Evolutionary conservation across 2,797 vertebrate genomes (phyloP).

Genomic region (Neosilurus mollespiculum): DNA sequence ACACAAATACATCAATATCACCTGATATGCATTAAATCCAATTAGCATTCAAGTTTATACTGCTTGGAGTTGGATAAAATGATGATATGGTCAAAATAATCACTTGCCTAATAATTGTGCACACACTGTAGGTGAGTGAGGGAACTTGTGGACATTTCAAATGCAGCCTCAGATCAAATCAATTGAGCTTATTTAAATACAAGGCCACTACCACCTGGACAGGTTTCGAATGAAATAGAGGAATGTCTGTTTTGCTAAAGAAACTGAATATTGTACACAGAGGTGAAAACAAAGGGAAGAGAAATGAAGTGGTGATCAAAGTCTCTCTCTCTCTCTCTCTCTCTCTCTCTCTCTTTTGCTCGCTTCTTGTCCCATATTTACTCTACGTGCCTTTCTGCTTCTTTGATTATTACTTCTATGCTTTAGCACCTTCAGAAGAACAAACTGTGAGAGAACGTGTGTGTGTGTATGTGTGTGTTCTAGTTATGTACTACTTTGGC

Average conservation of each 20-base stretch:
- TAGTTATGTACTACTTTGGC: neutral
- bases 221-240: neutral
- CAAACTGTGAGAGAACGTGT: neutral
- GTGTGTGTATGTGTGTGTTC: neutral
- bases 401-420: neutral
- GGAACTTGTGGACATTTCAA: too few relatives aligned
- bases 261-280: neutral
- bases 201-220: neutral
- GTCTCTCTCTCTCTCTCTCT: conserved; percentile 1
- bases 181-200: neutral
- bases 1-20: too few relatives aligned
- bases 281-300: neutral
- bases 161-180: neutral
- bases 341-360: neutral
- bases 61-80: too few relatives aligned
- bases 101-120: too few relatives aligned
- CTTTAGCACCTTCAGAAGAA: neutral
- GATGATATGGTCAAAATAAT: too few relatives aligned
- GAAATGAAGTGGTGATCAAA: neutral
- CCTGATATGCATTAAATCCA: too few relatives aligned
- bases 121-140: too few relatives aligned
- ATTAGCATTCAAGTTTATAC: too few relatives aligned
- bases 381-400: neutral
- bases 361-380: neutral
- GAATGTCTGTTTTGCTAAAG: neutral